phyloP scores from a whole-genome alignment of 2,797 vertebrate genomes.

The Alfaro cultratus region DNA sequence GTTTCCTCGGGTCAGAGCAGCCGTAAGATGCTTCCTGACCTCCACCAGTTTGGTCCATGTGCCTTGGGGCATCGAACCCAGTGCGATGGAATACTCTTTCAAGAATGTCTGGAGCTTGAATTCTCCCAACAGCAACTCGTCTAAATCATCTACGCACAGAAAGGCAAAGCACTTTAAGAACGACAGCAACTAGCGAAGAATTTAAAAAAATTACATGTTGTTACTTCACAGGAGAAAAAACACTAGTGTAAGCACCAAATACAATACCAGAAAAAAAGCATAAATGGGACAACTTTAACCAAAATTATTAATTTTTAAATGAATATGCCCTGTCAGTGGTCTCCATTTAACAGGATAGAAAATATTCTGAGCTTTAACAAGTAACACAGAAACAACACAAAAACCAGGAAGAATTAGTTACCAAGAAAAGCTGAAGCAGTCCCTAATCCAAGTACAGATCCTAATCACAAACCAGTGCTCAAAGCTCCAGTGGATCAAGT shows the following conservation, averaged over 20 bases:
- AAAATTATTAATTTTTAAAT: not conserved
- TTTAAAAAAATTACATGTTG: not conserved
- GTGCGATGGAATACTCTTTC: constrained; percentile 93
- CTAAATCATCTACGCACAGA: constrained; percentile 89
- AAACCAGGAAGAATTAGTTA: constrained; percentile 56
- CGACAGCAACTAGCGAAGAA: not conserved
- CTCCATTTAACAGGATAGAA: not conserved
- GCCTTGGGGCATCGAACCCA: constrained; percentile 88
- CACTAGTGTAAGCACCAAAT: not conserved
- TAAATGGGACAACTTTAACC: not conserved
- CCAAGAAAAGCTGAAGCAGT: constrained; percentile 24
- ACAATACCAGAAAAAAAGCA: not conserved
- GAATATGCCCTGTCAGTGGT: not conserved
- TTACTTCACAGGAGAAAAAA: not conserved
- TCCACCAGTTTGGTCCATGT: constrained; percentile 89
- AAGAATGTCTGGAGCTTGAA: constrained; percentile 93
- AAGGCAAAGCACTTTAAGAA: not conserved
- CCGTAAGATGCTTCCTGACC: constrained; percentile 93
- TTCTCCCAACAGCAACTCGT: constrained; percentile 93
- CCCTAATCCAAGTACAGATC: constrained; percentile 52
- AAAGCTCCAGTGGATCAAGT: not conserved
- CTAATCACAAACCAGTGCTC: constrained; percentile 15
- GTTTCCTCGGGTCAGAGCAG: constrained; percentile 93
- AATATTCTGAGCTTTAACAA: not conserved
- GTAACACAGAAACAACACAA: constrained; percentile 9